Evolutionary conservation across 1,140 invertebrate genomes (phyloP), one percentile per base, ranked within the genome.

Genomic region (Phenacoccus solenopsis): DNA sequence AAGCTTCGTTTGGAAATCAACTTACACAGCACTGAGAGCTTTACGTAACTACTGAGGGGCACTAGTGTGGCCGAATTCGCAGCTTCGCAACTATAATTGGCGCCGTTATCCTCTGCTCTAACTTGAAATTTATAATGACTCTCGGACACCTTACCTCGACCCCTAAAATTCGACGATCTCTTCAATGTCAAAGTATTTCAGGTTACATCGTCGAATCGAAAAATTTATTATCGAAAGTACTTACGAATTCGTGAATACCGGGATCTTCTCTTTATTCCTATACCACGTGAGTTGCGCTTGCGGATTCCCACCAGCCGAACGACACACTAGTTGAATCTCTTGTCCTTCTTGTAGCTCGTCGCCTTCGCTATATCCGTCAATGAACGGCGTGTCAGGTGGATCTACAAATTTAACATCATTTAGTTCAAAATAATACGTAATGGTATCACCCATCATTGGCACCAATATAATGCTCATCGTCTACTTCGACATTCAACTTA

Each of bases 211-310:
- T 7, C 30, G 5, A 32, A 7, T 32, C 30, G 13, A 32, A 13
- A 13, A 49, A 10, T 49, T 49, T 49, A 16, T 49, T 16, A 10
- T 49, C 16, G 5, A 32, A 32, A 32, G 13, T 32, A 32, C 30
- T 32, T 32, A 32, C 30, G 30, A 13, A 49, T 49, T 49, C 5
- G 38, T 16, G 2, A 2, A n/a, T 3, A 16, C 16, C 20, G 4
- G 84, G 70, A 94, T 88, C 76, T 90, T 87, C 72, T 90, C 87
- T n/a, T 88, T 87, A 76, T 96, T 95, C 76, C 91, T 90, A 81
- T 91, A 96, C 95, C 95, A 98, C 72, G 94, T 87, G 3, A 98
- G 85, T 77, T 94, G 89, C 1, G 95, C 93, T 12, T 93, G 88
- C 24, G 96, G 96, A 83, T 98, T 98, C 12, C 96, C 96, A 38